A percentile compares a stretch with the other conserved stretches of the same genome.
These are phyloP conservation scores for Hoplostethus atlanticus DNA, from an alignment of 2,797 vertebrate genomes.

Conservation along the genomic window DNA sequence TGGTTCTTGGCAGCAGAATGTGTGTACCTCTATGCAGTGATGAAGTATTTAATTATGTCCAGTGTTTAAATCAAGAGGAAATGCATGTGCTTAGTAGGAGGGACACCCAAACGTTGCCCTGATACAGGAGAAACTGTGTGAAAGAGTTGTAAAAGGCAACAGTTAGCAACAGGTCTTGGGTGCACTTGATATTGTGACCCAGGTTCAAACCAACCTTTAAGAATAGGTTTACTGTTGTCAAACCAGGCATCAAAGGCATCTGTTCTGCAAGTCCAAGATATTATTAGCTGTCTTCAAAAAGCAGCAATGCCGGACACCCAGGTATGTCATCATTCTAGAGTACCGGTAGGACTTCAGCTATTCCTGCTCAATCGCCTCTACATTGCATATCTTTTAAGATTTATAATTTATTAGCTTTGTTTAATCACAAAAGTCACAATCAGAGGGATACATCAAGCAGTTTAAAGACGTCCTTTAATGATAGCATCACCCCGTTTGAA, in stretches of 20 bases:
- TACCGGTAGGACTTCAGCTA: no score
- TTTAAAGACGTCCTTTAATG: no score
- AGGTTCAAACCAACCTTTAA: conserved; percentile 29
- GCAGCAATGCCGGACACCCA: neutral
- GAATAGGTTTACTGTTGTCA: conserved; percentile 8
- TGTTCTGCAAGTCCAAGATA: neutral
- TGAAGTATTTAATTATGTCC: conserved; percentile 73
- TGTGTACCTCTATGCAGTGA: conserved; percentile 50
- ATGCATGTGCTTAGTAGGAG: conserved; percentile 40
- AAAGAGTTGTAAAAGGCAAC: conserved; percentile 37
- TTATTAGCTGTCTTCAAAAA: conserved; percentile 6
- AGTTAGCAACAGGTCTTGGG: conserved; percentile 44
- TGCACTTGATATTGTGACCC: conserved; percentile 35
- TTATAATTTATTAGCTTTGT: no score
- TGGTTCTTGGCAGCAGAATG: conserved; percentile 61
- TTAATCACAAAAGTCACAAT: no score
- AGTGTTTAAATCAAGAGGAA: conserved; percentile 64
- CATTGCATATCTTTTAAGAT: no score
- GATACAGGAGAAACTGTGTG: conserved; percentile 17
- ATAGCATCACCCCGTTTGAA: no score
- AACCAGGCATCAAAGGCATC: neutral
- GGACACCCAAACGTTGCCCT: conserved; percentile 34
- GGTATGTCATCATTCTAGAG: no score
- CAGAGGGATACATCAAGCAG: no score
- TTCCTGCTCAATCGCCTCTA: no score